Evolutionary conservation across 2,888 invertebrate species (phyloP).

Genomic region (Seira musarum): DNA sequence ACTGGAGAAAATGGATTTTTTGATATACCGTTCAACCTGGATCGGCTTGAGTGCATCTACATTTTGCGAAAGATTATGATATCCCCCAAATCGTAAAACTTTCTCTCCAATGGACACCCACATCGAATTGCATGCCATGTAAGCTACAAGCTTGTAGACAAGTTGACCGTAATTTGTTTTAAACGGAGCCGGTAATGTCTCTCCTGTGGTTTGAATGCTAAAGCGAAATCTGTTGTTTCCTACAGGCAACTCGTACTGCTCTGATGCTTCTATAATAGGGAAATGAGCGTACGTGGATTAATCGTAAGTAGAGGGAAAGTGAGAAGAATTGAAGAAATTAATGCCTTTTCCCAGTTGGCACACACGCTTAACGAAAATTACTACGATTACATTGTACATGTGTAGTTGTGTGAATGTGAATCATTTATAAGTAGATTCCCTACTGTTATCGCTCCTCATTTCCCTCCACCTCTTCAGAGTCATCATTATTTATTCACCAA

Average conservation of each 20-base stretch:
- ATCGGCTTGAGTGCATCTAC: conserved; percentile 43
- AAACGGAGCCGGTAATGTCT: conserved; percentile 48
- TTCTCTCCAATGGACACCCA: conserved; percentile 48
- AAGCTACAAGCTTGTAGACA: conserved; percentile 48
- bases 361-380: too few relatives aligned
- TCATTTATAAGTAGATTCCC: not conserved
- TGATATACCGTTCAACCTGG: conserved; percentile 43
- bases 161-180: conserved; percentile 37
- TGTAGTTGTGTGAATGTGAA: not conserved
- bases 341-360: not conserved
- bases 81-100: conserved; percentile 39
- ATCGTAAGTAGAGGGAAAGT: not conserved
- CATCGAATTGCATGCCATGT: conserved; percentile 8
- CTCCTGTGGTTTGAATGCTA: conserved; percentile 28
- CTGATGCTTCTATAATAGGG: not conserved
- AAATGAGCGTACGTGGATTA: not conserved
- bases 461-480: not conserved
- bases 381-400: not conserved
- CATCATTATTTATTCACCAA: not conserved
- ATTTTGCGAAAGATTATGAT: conserved; percentile 52
- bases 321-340: not conserved
- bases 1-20: conserved; percentile 49
- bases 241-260: conserved; percentile 28
- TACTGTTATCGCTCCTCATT: not conserved
- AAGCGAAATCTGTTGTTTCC: conserved; percentile 54